These are phyloP conservation scores for Drosophila arawakana DNA, from an alignment of 1,140 invertebrate genomes.

Conservation along the genomic window DNA sequence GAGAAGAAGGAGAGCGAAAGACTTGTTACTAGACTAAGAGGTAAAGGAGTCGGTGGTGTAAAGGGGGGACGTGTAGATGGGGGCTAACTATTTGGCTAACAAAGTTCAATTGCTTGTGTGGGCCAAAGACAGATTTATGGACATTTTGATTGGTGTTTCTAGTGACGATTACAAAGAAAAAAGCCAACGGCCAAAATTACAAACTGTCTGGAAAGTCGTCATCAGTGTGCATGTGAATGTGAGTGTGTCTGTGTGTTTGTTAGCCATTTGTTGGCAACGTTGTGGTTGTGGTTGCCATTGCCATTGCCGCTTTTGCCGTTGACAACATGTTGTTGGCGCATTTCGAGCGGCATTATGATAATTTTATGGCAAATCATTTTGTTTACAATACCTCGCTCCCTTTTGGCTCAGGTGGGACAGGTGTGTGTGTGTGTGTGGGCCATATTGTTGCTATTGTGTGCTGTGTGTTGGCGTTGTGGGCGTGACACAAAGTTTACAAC, in stretches of 20 bases:
- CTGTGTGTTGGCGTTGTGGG: constrained; percentile 40
- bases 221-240: constrained; percentile 22
- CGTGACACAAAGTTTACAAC: constrained; percentile 53
- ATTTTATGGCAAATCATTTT: constrained; percentile 83
- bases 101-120: constrained; percentile 72
- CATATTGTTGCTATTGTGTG: neutral
- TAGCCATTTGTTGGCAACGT: constrained; percentile 11
- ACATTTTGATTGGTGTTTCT: constrained; percentile 69
- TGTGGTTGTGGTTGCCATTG: constrained; percentile 20
- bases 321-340: constrained; percentile 82
- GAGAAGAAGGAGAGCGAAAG: neutral
- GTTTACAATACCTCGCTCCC: constrained; percentile 73
- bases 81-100: constrained; percentile 7
- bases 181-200: constrained; percentile 58
- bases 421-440: constrained; percentile 16
- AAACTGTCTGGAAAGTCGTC: constrained; percentile 49
- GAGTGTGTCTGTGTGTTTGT: constrained; percentile 7
- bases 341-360: constrained; percentile 79
- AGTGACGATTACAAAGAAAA: constrained; percentile 23
- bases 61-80: neutral
- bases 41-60: neutral
- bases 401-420: constrained; percentile 1
- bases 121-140: constrained; percentile 66
- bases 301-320: constrained; percentile 47
- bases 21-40: constrained; percentile 27